Evolutionary conservation across 2,888 invertebrate species (phyloP).

Genomic region (Chalcosyrphus nemorum): DNA sequence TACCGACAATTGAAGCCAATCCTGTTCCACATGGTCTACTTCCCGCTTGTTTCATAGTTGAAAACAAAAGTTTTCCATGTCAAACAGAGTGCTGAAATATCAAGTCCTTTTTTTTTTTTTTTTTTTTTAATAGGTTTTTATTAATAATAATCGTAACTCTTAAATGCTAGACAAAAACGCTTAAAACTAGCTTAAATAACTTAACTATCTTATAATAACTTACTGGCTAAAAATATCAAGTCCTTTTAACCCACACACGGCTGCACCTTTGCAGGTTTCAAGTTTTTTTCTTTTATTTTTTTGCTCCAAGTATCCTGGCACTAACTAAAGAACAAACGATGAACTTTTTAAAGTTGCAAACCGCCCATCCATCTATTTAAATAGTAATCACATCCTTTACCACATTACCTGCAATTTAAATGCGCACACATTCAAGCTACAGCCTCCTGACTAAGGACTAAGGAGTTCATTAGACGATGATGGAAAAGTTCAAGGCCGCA

Average conservation of each 20-base stretch:
- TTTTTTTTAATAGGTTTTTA: too few species aligned
- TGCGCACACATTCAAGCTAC: background rate
- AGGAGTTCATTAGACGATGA: slow-evolving; percentile 54
- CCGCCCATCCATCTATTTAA: slow-evolving; percentile 3
- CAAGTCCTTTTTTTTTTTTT: too few species aligned
- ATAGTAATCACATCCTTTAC: slow-evolving; percentile 27
- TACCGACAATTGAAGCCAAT: too few species aligned
- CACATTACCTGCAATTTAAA: slow-evolving; percentile 19
- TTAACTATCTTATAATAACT: too few species aligned
- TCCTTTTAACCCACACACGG: background rate
- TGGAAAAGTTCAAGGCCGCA: slow-evolving; percentile 53
- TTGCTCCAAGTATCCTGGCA: background rate
- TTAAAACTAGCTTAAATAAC: too few species aligned
- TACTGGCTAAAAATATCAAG: slow-evolving; percentile 17
- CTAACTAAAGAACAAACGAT: background rate
- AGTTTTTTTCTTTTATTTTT: background rate
- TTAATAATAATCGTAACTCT: too few species aligned
- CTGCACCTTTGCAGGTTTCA: background rate
- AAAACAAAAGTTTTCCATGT: too few species aligned
- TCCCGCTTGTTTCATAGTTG: too few species aligned
- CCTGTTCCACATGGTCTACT: too few species aligned
- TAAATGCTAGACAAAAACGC: too few species aligned
- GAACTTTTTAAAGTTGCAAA: slow-evolving; percentile 13
- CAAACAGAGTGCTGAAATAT: too few species aligned
- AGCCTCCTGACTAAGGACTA: background rate